Percentiles rank a stretch among this genome's conserved stretches.
phyloP scores from a whole-genome alignment of 2,113 vertebrate genomes.

The Hiodon tergisus region DNA sequence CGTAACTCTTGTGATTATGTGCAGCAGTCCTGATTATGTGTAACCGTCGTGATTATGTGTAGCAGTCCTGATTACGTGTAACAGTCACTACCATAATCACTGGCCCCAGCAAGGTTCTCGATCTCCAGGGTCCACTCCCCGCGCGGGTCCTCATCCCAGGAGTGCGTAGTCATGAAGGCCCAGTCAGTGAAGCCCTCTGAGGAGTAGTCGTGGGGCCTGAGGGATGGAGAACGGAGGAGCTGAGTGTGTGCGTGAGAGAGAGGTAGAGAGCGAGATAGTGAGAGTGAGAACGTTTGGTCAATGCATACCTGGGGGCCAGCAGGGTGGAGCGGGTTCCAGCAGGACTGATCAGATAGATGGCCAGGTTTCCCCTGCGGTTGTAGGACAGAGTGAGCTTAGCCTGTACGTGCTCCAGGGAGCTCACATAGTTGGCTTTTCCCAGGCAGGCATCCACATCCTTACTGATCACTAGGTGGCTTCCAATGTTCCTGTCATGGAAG shows the following conservation, averaged over 20 bases:
- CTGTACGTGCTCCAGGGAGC: constrained; percentile 83
- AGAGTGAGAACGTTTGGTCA: not conserved
- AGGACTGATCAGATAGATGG: constrained; percentile 87
- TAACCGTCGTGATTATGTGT: too few species aligned
- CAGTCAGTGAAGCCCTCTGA: constrained; percentile 91
- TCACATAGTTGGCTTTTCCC: constrained; percentile 75
- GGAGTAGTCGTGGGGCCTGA: constrained; percentile 85
- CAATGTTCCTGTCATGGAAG: constrained; percentile 43
- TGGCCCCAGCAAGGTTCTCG: constrained; percentile 78
- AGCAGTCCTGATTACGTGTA: too few species aligned
- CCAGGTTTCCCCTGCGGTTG: constrained; percentile 87
- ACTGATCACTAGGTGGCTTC: constrained; percentile 74
- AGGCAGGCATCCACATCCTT: constrained; percentile 78
- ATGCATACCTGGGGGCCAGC: constrained; percentile 45
- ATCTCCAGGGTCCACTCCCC: constrained; percentile 94
- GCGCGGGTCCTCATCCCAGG: constrained; percentile 86
- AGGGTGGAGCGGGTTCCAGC: constrained; percentile 89
- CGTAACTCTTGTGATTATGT: too few species aligned
- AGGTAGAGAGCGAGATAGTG: not conserved
- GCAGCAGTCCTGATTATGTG: too few species aligned
- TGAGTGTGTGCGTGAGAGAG: not conserved
- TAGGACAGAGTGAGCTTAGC: constrained; percentile 86
- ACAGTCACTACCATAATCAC: constrained; percentile 75
- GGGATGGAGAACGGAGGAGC: not conserved
- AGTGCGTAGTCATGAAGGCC: constrained; percentile 96